These are phyloP conservation scores for Rotaria socialis DNA, from an alignment of 2,888 invertebrate species.

Conservation along the genomic window DNA sequence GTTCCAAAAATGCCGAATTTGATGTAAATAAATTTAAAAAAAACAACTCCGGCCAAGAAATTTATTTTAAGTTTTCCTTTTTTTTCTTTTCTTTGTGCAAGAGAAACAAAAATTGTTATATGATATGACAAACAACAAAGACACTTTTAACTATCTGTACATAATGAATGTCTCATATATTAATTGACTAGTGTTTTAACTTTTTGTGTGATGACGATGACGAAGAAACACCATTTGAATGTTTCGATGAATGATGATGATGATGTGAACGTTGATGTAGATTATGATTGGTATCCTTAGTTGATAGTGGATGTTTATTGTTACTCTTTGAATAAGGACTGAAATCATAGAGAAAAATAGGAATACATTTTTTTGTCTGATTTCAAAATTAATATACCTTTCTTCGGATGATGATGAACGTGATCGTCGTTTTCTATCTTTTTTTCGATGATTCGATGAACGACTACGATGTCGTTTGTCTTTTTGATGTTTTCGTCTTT, in stretches of 20 bases:
- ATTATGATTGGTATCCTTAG: neutral
- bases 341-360: neutral
- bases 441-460: neutral
- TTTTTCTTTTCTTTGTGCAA: neutral
- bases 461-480: conserved; percentile 10
- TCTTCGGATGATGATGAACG: conserved; percentile 2
- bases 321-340: neutral
- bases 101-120: conserved; percentile 8
- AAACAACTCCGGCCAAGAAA: neutral
- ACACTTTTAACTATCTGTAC: conserved; percentile 15
- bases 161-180: neutral
- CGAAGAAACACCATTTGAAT: conserved; percentile 2
- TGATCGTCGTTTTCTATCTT: conserved; percentile 32
- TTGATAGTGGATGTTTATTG: conserved; percentile 19
- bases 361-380: neutral
- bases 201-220: conserved; percentile 2
- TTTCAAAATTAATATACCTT: neutral
- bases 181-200: conserved; percentile 4
- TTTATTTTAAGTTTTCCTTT: neutral
- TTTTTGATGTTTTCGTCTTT: conserved; percentile 11
- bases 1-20: neutral
- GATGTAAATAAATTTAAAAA: neutral
- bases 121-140: conserved; percentile 13
- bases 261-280: neutral
- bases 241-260: conserved; percentile 13